A percentile compares a stretch with the other conserved stretches of the same genome.
phyloP scores from a whole-genome alignment of 2,888 invertebrate genomes.

The Julus scanicus region DNA sequence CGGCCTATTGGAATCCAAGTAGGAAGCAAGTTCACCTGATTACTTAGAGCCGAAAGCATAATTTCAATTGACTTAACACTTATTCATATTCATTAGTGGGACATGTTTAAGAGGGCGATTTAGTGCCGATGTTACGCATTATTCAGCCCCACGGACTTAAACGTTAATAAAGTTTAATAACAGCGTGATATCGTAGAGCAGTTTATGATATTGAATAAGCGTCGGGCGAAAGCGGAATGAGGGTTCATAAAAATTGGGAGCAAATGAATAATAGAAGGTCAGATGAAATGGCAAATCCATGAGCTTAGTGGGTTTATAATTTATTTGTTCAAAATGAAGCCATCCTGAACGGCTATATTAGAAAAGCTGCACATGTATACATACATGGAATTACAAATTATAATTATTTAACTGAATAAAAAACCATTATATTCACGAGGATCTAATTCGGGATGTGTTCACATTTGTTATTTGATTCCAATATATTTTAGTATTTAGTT shows the following conservation, averaged over 20 bases:
- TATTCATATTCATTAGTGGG: conserved; percentile 42
- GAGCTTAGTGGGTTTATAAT: conserved; percentile 17
- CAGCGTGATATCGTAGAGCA: background rate
- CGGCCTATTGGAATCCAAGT: background rate
- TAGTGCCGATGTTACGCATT: conserved; percentile 2
- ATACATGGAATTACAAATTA: background rate
- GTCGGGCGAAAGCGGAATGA: background rate
- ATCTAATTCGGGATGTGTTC: no score
- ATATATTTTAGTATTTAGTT: no score
- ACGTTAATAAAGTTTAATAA: conserved; percentile 36
- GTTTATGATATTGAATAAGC: conserved; percentile 20
- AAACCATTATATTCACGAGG: no score
- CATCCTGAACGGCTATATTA: background rate
- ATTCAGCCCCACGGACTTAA: conserved; percentile 23
- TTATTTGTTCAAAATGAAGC: background rate
- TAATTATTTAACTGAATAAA: background rate
- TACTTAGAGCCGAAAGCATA: background rate
- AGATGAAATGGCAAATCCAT: conserved; percentile 30
- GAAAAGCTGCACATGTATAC: background rate
- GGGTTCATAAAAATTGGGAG: conserved; percentile 34
- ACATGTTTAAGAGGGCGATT: conserved; percentile 31
- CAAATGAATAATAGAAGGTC: conserved; percentile 39
- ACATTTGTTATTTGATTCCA: no score
- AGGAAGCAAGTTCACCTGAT: background rate
- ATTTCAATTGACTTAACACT: conserved; percentile 48